Evolutionary conservation across 2,888 invertebrate species (phyloP).

Genomic region (Nebria salina): DNA sequence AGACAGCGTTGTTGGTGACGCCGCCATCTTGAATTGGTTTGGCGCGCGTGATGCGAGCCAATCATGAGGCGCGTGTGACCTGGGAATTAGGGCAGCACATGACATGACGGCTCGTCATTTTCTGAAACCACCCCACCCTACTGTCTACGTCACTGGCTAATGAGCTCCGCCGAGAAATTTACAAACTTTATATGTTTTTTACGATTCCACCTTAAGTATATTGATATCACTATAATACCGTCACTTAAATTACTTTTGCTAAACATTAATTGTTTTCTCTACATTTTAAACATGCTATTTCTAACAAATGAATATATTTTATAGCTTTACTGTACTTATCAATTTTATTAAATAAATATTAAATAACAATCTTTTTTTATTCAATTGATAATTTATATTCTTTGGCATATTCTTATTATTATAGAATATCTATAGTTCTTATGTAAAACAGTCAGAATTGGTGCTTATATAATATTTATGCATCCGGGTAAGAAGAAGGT

Average conservation of each 20-base stretch:
- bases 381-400: no score
- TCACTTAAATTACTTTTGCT: not conserved
- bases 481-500: not conserved
- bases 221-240: not conserved
- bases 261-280: not conserved
- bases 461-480: not conserved
- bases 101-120: conserved; percentile 54
- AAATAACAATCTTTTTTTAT: no score
- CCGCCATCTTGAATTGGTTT: conserved; percentile 31
- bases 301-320: no score
- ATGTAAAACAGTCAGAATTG: not conserved
- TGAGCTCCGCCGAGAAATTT: conserved; percentile 57
- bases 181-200: conserved; percentile 50
- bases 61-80: conserved; percentile 54
- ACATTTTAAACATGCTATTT: no score
- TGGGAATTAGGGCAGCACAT: conserved; percentile 56
- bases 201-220: not conserved
- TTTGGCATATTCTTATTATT: not conserved
- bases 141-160: conserved; percentile 54
- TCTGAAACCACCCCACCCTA: conserved; percentile 52
- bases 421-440: not conserved
- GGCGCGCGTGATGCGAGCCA: conserved; percentile 54
- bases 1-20: not conserved
- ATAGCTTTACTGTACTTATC: no score
- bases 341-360: no score